phyloP scores from a whole-genome alignment of 2,113 vertebrate species.

The Acrocephalus arundinaceus region DNA sequence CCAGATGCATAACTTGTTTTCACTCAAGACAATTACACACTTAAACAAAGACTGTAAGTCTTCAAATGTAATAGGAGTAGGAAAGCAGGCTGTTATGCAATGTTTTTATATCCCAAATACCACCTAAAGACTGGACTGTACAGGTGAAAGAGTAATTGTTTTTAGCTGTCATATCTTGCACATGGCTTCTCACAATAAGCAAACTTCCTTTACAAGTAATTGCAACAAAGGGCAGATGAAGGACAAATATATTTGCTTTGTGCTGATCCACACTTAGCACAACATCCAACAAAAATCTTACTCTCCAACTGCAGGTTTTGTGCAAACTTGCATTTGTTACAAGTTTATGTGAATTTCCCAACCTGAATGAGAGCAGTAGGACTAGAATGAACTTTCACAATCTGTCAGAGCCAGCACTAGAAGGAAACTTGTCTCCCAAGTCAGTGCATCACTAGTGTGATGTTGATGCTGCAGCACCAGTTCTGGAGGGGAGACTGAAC shows the following conservation, averaged over 20 bases:
- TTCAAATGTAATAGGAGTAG: not conserved
- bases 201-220: not conserved
- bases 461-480: not conserved
- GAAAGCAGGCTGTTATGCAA: not conserved
- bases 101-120: not conserved
- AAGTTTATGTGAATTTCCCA: not conserved
- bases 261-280: not conserved
- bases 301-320: not conserved
- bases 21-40: not conserved
- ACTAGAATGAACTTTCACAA: not conserved
- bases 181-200: not conserved
- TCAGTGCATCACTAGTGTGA: not conserved
- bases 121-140: not conserved
- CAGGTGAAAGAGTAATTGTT: not conserved
- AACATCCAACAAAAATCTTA: not conserved
- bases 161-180: not conserved
- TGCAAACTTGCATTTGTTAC: not conserved
- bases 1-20: not conserved
- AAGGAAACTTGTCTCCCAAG: not conserved
- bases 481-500: not conserved
- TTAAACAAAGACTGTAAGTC: not conserved
- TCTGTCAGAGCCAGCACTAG: not conserved
- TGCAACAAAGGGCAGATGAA: not conserved
- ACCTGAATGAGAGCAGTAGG: not conserved
- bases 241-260: not conserved